Conservation (phyloP, 2,797 vertebrate species). For the Trematomus bernacchii region DNA sequence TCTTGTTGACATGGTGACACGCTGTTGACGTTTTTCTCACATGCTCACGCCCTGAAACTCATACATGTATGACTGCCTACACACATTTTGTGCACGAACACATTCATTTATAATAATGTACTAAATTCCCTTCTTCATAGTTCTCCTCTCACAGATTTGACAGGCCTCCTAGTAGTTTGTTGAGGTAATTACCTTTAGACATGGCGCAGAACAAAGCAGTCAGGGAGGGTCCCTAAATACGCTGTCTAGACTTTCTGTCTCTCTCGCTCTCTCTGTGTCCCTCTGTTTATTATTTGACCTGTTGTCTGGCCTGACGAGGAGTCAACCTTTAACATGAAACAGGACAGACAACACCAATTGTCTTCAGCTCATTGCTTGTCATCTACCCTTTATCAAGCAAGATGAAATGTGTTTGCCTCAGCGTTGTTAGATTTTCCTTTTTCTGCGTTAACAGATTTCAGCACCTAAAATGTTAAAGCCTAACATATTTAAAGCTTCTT, state of each 20-base stretch:
- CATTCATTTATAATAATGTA: slow-evolving; percentile 11
- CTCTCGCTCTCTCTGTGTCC: slow-evolving; percentile 68
- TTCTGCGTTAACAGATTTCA: slow-evolving; percentile 40
- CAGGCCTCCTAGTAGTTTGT: slow-evolving; percentile 73
- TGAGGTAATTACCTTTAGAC: slow-evolving; percentile 87
- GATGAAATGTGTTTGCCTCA: slow-evolving; percentile 18
- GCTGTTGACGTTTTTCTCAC: neutral
- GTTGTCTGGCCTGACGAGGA: slow-evolving; percentile 69
- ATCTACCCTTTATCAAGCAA: slow-evolving; percentile 53
- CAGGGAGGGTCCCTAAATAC: slow-evolving; percentile 83
- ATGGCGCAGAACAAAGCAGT: slow-evolving; percentile 84
- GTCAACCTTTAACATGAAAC: slow-evolving; percentile 67
- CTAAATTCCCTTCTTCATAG: slow-evolving; percentile 35
- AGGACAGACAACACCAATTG: slow-evolving; percentile 59
- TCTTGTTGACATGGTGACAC: slow-evolving; percentile 50
- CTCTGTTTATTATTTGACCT: slow-evolving; percentile 77
- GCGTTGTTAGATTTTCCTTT: neutral
- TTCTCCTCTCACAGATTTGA: slow-evolving; percentile 58
- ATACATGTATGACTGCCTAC: slow-evolving; percentile 16
- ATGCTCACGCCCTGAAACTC: neutral
- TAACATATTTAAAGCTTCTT: slow-evolving; percentile 25
- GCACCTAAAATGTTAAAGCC: slow-evolving; percentile 20
- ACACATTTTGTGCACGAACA: slow-evolving; percentile 6
- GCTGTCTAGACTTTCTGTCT: slow-evolving; percentile 87
- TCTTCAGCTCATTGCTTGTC: slow-evolving; percentile 52